A percentile compares a stretch with the other conserved stretches of the same genome.
Evolutionary conservation across 2,797 vertebrate genomes (phyloP).

Genomic region (Periparus ater): DNA sequence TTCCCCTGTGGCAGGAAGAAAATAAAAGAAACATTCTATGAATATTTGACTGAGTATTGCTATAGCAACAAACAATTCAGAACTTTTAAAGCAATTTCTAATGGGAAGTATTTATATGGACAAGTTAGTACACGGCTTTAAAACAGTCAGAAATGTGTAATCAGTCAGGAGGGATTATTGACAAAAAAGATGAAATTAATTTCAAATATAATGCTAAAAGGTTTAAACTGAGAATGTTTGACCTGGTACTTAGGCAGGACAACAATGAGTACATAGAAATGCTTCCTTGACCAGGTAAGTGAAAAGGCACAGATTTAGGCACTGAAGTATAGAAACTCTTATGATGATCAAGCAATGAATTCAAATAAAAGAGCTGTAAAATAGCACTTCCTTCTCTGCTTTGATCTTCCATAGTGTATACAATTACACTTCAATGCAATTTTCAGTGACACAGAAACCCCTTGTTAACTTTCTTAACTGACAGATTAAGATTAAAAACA

Average conservation of each 20-base stretch:
- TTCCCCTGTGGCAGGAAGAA: background rate
- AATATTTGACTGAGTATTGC: slow-evolving; percentile 46
- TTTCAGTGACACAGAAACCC: background rate
- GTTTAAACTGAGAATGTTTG: background rate
- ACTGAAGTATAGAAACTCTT: background rate
- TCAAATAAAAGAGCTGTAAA: background rate
- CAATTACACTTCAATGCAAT: background rate
- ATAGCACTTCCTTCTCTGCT: background rate
- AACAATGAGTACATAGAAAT: background rate
- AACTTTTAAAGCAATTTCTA: slow-evolving; percentile 45
- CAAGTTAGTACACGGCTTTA: slow-evolving; percentile 29
- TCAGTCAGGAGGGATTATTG: slow-evolving; percentile 20
- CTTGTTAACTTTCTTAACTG: background rate
- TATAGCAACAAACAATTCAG: slow-evolving; percentile 62
- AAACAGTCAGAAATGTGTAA: slow-evolving; percentile 17
- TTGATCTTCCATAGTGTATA: background rate
- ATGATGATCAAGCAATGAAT: background rate
- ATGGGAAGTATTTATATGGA: slow-evolving; percentile 29
- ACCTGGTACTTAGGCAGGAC: background rate
- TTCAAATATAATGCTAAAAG: background rate
- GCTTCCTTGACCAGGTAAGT: background rate
- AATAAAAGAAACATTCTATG: slow-evolving; percentile 9
- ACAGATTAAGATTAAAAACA: background rate
- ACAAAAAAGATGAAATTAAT: background rate
- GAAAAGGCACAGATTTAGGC: background rate